Evolutionary conservation across 2,888 invertebrate genomes (phyloP).

Genomic region (Ommatoiulus sabulosus): DNA sequence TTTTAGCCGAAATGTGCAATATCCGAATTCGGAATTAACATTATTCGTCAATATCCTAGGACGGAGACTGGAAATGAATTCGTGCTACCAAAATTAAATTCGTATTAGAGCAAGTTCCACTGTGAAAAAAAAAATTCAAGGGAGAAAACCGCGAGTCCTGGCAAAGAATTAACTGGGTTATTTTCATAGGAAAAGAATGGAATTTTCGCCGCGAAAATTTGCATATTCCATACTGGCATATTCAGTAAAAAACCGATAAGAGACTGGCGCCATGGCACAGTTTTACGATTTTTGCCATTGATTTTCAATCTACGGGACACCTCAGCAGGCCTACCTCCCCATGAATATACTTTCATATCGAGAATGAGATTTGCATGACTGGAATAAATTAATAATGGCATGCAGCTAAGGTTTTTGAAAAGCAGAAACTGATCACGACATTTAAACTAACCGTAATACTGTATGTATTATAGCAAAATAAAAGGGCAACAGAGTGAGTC

Average conservation of each 20-base stretch:
- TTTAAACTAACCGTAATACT: background rate
- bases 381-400: constrained; percentile 25
- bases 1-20: no score
- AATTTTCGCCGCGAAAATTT: background rate
- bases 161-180: background rate
- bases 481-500: background rate
- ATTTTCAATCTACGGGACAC: constrained; percentile 5
- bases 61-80: no score
- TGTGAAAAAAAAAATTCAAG: no score
- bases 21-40: no score
- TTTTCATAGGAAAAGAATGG: background rate
- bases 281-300: background rate
- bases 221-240: background rate
- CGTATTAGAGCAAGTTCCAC: no score
- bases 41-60: no score
- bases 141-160: background rate
- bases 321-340: background rate
- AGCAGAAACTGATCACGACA: background rate
- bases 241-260: background rate
- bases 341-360: background rate
- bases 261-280: constrained; percentile 28
- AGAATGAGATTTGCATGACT: constrained; percentile 32
- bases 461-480: background rate
- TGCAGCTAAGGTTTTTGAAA: background rate
- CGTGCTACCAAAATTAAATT: no score